Evolutionary conservation across 2,888 invertebrate genomes (phyloP), one percentile per base, ranked within the genome.

Genomic region (Pyralis farinalis): DNA sequence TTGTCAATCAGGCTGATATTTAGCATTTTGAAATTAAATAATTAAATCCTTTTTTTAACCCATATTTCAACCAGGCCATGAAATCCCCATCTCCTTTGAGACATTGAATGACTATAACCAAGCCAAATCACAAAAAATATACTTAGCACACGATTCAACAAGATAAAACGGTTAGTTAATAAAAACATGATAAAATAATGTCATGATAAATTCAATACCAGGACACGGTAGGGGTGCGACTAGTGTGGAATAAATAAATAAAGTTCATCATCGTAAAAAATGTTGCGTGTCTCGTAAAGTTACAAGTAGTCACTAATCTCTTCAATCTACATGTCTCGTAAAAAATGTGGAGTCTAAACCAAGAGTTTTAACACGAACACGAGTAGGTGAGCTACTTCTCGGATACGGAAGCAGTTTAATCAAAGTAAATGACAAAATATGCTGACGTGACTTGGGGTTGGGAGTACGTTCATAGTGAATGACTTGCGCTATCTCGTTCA

Each of bases 351-450:
- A 7, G 5, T 30, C 10, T n/a, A 27, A 9, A 36, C 20, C 12
- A 10, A 22, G 30, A 37, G 30, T 16, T 37, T 37, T 40, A 30
- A 20, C 44, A 37, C 34, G 37, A 16, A 37, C 40, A 39, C 35
- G 44, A 44, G 30, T 38, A 29, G 28, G 21, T 32, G 31, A 37
- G 31, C 32, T 38, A 36, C 32, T 44, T 38, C 30, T 12, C 28
- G 20, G 20, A 27, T 9, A 32, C 33, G 36, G 31, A 42, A 36
- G 33, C 35, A 10, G 29, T 34, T 34, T 40, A 41, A 44, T 51
- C 44, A 46, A 49, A 47, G 28, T 34, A 43, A 47, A 47, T 47
- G 44, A 52, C 44, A 47, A 46, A 51, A 46, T 46, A 33, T 44
- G 28, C 34, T 42, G 42, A 34, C 46, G 41, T 47, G 49, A 53